Evolutionary conservation across 2,888 invertebrate genomes (phyloP).

Genomic region (Xestia xanthographa): DNA sequence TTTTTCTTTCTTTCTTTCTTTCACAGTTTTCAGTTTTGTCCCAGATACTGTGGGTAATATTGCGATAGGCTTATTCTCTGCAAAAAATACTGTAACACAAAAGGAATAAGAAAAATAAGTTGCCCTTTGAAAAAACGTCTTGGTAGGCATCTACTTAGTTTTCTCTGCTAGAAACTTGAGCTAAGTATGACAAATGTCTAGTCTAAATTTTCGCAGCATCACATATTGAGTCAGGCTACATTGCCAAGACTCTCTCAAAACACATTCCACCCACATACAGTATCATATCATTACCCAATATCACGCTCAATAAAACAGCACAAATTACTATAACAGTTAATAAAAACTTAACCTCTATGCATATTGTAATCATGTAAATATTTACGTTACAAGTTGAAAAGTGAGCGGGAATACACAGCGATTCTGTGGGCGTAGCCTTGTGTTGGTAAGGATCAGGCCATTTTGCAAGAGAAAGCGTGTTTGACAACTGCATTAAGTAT

Average conservation of each 20-base stretch:
- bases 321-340: slow-evolving; percentile 41
- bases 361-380: slow-evolving; percentile 48
- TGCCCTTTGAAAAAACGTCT: neutral
- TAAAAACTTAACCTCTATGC: slow-evolving; percentile 60
- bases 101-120: neutral
- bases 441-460: slow-evolving; percentile 24
- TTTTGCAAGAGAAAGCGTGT: slow-evolving; percentile 17
- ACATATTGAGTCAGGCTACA: neutral
- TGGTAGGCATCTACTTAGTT: neutral
- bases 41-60: neutral
- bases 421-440: slow-evolving; percentile 58
- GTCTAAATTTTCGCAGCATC: neutral
- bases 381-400: slow-evolving; percentile 56
- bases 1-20: too few species aligned
- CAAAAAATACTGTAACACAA: neutral
- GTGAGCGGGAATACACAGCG: slow-evolving; percentile 53
- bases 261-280: neutral
- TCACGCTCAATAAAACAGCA: slow-evolving; percentile 51
- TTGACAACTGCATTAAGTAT: neutral
- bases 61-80: neutral
- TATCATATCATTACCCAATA: slow-evolving; percentile 26
- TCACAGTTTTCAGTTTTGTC: too few species aligned
- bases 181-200: neutral
- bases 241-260: neutral
- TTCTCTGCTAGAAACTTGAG: neutral